These are phyloP conservation scores for Nymphalis urticae DNA, from an alignment of 2,888 invertebrate species.

Conservation along the genomic window DNA sequence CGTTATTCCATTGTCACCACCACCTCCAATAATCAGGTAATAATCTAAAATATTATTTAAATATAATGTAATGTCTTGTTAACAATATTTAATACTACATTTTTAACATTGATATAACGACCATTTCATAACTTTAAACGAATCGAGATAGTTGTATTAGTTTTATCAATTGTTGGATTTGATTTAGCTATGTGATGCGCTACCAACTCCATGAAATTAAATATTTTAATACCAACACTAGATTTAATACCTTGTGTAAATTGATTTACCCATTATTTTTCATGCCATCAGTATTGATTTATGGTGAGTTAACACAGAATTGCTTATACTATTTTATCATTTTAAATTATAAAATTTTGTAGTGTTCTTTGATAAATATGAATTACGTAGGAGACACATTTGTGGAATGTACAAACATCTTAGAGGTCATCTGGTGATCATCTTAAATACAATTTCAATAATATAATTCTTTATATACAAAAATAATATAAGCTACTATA, in stretches of 20 bases:
- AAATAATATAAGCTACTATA: no score
- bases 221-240: not conserved
- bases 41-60: not conserved
- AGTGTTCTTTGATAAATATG: not conserved
- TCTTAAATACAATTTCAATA: no score
- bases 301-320: slow-evolving; percentile 41
- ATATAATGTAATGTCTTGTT: not conserved
- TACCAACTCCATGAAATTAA: not conserved
- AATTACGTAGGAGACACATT: slow-evolving; percentile 2
- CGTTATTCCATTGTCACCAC: slow-evolving; percentile 71
- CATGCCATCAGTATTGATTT: slow-evolving; percentile 46
- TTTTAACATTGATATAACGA: not conserved
- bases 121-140: no score
- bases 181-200: not conserved
- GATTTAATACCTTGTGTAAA: slow-evolving; percentile 4
- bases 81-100: not conserved
- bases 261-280: slow-evolving; percentile 37
- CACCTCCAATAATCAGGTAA: slow-evolving; percentile 66
- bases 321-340: slow-evolving; percentile 16
- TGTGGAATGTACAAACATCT: not conserved
- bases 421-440: no score
- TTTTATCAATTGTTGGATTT: no score
- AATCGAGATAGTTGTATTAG: no score
- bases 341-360: not conserved
- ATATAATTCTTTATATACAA: no score